Percentiles rank a stretch among this genome's conserved stretches.
phyloP scores from a whole-genome alignment of 2,113 vertebrate species.

The Gracilinanus agilis region DNA sequence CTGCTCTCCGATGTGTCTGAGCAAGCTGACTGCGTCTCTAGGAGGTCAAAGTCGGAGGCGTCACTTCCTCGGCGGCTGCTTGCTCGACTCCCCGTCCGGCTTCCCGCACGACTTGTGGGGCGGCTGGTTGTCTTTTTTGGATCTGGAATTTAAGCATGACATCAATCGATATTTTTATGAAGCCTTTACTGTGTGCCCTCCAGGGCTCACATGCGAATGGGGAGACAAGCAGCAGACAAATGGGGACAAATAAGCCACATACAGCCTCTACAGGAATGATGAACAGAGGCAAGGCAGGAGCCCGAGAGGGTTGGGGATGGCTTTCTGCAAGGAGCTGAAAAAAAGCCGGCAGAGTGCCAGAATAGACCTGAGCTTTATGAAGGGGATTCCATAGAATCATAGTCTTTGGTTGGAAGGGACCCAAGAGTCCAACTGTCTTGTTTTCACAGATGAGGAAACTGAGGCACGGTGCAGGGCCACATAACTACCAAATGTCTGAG shows the following conservation, averaged over 20 bases:
- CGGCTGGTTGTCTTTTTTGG: constrained; percentile 93
- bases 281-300: not conserved
- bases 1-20: constrained; percentile 98
- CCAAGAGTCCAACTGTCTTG: not conserved
- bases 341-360: not conserved
- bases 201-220: not conserved
- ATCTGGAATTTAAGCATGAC: constrained; percentile 83
- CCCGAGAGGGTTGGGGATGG: not conserved
- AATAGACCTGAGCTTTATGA: not conserved
- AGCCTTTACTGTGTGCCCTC: not conserved
- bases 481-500: not conserved
- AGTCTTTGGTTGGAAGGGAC: not conserved
- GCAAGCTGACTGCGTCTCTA: constrained; percentile 95
- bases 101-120: constrained; percentile 93
- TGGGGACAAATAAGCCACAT: not conserved
- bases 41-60: constrained; percentile 95
- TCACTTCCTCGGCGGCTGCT: constrained; percentile 97
- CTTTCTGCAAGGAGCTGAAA: not conserved
- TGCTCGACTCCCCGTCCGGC: constrained; percentile 88
- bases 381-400: not conserved
- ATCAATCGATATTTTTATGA: constrained; percentile 10
- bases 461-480: not conserved
- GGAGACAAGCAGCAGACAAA: not conserved
- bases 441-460: not conserved
- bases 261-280: not conserved